Evolutionary conservation across 2,113 vertebrate species (phyloP).

Genomic region (Pituophis catenifer): DNA sequence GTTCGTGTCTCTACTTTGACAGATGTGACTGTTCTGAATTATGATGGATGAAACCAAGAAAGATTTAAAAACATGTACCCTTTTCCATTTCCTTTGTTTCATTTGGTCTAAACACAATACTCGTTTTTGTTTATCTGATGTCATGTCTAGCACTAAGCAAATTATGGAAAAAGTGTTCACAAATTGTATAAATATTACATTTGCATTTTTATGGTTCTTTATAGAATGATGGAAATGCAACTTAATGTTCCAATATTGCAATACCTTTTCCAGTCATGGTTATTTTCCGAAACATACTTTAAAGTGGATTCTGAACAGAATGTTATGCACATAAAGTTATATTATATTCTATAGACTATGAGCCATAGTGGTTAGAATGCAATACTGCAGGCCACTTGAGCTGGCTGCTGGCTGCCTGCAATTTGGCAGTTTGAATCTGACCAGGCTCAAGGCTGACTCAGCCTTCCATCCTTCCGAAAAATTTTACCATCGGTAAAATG

Average conservation of each 20-base stretch:
- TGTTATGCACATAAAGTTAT: background rate
- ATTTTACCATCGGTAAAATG: too few species aligned
- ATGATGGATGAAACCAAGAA: background rate
- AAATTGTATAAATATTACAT: background rate
- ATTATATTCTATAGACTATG: background rate
- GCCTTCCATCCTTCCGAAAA: too few species aligned
- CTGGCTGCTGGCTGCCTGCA: too few species aligned
- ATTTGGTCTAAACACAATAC: background rate
- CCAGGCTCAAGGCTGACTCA: too few species aligned
- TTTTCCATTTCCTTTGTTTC: background rate
- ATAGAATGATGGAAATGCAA: background rate
- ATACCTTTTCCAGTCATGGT: background rate
- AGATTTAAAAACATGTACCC: background rate
- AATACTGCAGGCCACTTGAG: too few species aligned
- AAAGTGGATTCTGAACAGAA: background rate
- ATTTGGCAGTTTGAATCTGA: too few species aligned
- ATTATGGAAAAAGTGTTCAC: background rate
- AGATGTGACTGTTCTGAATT: slow-evolving; percentile 33
- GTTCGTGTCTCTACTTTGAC: slow-evolving; percentile 16
- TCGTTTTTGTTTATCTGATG: background rate
- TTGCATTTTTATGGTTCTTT: background rate
- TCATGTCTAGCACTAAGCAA: background rate
- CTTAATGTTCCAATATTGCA: background rate
- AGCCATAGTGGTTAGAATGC: too few species aligned
- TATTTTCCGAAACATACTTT: background rate